A percentile compares a stretch with the other conserved stretches of the same genome.
Evolutionary conservation across 1,140 invertebrate species (phyloP).

Genomic region (Heliconius hermathena): DNA sequence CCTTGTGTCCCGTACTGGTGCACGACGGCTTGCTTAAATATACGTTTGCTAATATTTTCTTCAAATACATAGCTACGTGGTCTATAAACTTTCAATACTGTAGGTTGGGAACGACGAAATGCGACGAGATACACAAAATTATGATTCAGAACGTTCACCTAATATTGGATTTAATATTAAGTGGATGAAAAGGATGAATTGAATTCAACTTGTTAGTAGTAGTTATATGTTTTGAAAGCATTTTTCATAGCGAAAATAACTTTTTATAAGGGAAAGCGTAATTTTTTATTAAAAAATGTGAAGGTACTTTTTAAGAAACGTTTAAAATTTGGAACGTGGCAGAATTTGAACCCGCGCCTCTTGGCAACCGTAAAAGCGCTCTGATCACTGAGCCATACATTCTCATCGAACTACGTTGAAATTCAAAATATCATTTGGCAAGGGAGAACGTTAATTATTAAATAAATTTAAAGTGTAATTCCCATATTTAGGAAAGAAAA

Average conservation of each 20-base stretch:
- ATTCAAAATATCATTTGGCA: no score
- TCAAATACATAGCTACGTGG: background rate
- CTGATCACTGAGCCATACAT: no score
- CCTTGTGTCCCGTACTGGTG: background rate
- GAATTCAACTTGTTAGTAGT: background rate
- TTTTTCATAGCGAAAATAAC: background rate
- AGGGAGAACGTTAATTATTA: no score
- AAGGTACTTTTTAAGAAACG: no score
- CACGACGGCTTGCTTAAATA: background rate
- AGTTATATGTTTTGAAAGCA: background rate
- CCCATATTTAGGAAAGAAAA: no score
- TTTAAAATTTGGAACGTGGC: no score
- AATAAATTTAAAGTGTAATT: no score
- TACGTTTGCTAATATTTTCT: background rate
- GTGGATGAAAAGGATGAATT: conserved; percentile 4
- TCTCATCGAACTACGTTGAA: no score
- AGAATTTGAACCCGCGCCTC: no score
- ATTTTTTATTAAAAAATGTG: no score
- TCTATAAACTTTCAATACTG: background rate
- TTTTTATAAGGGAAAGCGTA: background rate
- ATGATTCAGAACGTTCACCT: background rate
- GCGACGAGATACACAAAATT: conserved; percentile 10
- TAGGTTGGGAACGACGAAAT: background rate
- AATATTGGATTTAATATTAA: conserved; percentile 6
- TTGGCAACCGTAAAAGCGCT: no score